Conservation (phyloP, 1,140 invertebrate species). For the Lordiphosa mommai region DNA sequence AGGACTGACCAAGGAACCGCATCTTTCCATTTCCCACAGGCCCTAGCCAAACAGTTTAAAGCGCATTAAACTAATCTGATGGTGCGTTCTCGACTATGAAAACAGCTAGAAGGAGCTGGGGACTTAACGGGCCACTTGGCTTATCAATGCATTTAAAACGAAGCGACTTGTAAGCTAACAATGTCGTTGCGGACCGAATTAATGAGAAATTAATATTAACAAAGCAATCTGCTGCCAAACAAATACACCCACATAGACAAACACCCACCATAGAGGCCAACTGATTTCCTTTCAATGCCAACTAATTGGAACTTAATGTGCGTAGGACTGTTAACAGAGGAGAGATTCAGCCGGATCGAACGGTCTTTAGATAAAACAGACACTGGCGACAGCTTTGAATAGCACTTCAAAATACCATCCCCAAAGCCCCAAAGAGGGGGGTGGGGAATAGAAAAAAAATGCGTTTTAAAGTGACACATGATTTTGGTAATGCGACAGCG, state of each 20-base stretch:
- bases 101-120: slow-evolving; percentile 22
- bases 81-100: slow-evolving; percentile 18
- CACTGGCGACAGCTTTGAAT: slow-evolving; percentile 53
- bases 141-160: slow-evolving; percentile 76
- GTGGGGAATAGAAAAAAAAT: slow-evolving; percentile 55
- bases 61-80: slow-evolving; percentile 74
- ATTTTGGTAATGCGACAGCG: slow-evolving; percentile 70
- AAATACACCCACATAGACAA: slow-evolving; percentile 27
- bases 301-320: slow-evolving; percentile 75
- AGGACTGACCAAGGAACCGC: slow-evolving; percentile 23
- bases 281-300: slow-evolving; percentile 65
- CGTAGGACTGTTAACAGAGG: slow-evolving; percentile 65
- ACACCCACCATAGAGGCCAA: slow-evolving; percentile 4
- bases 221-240: slow-evolving; percentile 59
- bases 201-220: slow-evolving; percentile 77
- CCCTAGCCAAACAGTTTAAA: slow-evolving; percentile 69
- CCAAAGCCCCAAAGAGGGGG: neutral
- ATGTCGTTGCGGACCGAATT: slow-evolving; percentile 40
- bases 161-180: slow-evolving; percentile 53
- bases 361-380: slow-evolving; percentile 43
- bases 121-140: slow-evolving; percentile 51
- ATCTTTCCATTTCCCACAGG: neutral
- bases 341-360: neutral
- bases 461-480: slow-evolving; percentile 73
- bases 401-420: slow-evolving; percentile 52